phyloP scores from a whole-genome alignment of 1,140 invertebrate species.

The Drosophila pachea region DNA sequence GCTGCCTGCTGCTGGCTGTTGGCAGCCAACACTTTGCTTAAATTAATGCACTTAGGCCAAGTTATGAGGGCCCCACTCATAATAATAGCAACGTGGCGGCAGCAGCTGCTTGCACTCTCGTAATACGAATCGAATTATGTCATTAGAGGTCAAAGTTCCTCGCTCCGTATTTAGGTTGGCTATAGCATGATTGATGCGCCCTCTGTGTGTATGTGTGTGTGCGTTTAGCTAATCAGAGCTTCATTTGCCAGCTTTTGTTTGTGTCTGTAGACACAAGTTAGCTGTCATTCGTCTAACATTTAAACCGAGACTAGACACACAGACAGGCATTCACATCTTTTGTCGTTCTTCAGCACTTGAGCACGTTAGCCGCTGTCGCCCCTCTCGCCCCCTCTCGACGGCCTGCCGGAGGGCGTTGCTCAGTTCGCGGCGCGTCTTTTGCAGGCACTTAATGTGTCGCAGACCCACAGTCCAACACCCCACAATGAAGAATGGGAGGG shows the following conservation, averaged over 20 bases:
- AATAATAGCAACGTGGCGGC: too few species aligned
- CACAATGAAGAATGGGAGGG: too few species aligned
- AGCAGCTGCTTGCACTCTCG: constrained; percentile 4
- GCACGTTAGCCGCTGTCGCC: constrained; percentile 54
- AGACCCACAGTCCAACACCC: constrained; percentile 8
- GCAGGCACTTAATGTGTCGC: constrained; percentile 71
- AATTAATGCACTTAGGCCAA: constrained; percentile 51
- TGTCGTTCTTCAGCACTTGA: constrained; percentile 55
- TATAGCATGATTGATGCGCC: constrained; percentile 38
- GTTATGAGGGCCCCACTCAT: constrained; percentile 48
- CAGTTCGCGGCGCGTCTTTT: constrained; percentile 69
- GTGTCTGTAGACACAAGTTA: constrained; percentile 9
- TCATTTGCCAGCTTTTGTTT: constrained; percentile 13
- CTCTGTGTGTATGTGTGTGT: neutral
- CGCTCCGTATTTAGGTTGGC: constrained; percentile 17
- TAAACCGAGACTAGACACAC: neutral
- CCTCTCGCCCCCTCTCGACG: neutral
- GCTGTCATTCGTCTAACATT: neutral
- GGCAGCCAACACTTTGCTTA: constrained; percentile 34
- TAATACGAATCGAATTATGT: constrained; percentile 64
- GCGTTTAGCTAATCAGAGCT: constrained; percentile 27
- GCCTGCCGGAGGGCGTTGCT: constrained; percentile 30
- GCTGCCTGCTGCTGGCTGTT: neutral
- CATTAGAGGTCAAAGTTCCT: constrained; percentile 35
- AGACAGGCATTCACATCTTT: neutral